Conservation (phyloP, 2,113 vertebrate genomes). For the Colinus virginianus region DNA sequence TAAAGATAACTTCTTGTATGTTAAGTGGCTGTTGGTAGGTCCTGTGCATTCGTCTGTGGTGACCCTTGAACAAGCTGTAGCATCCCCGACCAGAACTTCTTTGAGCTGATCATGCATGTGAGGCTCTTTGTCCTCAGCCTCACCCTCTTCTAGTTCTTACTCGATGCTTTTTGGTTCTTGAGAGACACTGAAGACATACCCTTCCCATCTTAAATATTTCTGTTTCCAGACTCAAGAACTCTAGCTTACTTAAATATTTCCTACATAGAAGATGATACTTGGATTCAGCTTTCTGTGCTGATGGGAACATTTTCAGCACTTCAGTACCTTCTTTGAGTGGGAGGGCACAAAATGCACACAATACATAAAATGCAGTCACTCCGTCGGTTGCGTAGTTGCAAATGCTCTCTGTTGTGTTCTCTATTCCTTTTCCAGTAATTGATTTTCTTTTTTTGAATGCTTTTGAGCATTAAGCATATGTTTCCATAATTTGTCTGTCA, state of each 20-base stretch:
- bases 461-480: not conserved
- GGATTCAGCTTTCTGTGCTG: not conserved
- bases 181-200: not conserved
- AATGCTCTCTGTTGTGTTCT: not conserved
- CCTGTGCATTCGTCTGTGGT: not conserved
- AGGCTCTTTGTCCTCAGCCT: not conserved
- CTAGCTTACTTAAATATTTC: not conserved
- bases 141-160: not conserved
- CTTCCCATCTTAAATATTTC: not conserved
- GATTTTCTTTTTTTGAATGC: not conserved
- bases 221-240: not conserved
- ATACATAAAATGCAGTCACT: not conserved
- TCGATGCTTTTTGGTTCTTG: not conserved
- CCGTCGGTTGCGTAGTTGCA: not conserved
- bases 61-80: not conserved
- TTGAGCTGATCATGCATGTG: not conserved
- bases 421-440: not conserved
- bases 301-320: not conserved
- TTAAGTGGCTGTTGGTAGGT: not conserved
- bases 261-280: not conserved
- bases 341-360: not conserved
- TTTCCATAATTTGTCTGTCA: not conserved
- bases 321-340: not conserved
- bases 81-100: not conserved
- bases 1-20: not conserved